Conservation (phyloP, 2,113 vertebrate species). For the Takifugu flavidus region DNA sequence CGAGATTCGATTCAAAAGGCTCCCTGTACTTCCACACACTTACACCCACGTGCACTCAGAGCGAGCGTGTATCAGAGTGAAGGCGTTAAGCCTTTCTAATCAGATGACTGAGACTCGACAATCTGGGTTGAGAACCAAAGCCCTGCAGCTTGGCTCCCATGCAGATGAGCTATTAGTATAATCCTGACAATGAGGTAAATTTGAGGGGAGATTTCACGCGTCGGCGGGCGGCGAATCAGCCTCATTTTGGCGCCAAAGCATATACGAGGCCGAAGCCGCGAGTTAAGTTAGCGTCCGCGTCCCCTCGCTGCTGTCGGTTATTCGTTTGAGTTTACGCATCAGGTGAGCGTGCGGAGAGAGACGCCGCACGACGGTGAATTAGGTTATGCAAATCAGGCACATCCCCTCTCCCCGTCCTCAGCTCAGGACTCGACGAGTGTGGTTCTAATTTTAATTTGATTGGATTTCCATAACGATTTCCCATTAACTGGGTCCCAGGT, state of each 20-base stretch:
- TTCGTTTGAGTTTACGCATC: conserved; percentile 37
- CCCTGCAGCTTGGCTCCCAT: conserved; percentile 31
- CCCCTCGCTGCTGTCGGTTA: neutral
- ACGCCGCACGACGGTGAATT: conserved; percentile 39
- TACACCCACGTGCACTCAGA: conserved; percentile 16
- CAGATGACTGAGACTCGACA: conserved; percentile 23
- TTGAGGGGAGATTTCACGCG: conserved; percentile 21
- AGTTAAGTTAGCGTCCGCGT: conserved; percentile 1
- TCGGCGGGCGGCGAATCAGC: conserved; percentile 8
- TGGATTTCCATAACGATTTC: conserved; percentile 71
- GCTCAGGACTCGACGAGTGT: conserved; percentile 45
- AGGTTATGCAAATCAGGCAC: conserved; percentile 60
- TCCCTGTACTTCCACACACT: neutral
- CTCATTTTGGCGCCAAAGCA: conserved; percentile 2
- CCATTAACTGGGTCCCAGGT: conserved; percentile 61
- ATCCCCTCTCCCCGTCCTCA: conserved; percentile 43
- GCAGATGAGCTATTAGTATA: conserved; percentile 32
- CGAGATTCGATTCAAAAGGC: conserved; percentile 17
- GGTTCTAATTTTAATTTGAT: conserved; percentile 68
- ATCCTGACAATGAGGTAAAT: conserved; percentile 25
- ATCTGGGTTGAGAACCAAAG: neutral
- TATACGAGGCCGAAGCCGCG: neutral
- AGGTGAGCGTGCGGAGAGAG: conserved; percentile 2
- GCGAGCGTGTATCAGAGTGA: conserved; percentile 10
- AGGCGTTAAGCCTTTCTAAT: conserved; percentile 44